Evolutionary conservation across 2,888 invertebrate species (phyloP).

Genomic region (Papilio gigon): DNA sequence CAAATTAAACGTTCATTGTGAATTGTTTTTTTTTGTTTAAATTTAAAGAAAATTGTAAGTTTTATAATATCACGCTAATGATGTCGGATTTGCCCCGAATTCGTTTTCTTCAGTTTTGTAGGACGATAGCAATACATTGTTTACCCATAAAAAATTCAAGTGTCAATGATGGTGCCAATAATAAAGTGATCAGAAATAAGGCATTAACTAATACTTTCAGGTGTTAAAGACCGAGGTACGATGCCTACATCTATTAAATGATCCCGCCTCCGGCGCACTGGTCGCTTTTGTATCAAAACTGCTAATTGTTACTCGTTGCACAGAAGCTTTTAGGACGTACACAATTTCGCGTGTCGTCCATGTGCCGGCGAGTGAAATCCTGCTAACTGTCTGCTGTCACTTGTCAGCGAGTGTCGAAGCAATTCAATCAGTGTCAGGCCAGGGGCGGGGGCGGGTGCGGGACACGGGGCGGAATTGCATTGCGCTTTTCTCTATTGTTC

Average conservation of each 20-base stretch:
- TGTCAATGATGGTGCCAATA: no score
- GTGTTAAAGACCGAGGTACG: no score
- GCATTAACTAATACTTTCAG: no score
- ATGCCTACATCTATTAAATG: no score
- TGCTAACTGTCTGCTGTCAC: slow-evolving; percentile 19
- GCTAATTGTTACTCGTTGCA: not conserved
- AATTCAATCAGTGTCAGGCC: slow-evolving; percentile 27
- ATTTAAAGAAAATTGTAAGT: no score
- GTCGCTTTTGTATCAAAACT: not conserved
- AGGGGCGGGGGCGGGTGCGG: not conserved
- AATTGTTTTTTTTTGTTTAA: no score
- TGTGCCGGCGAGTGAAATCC: slow-evolving; percentile 3
- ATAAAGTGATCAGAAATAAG: no score
- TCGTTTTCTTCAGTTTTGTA: no score
- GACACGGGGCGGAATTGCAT: not conserved
- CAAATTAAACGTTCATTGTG: not conserved
- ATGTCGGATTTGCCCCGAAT: no score
- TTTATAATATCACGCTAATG: no score
- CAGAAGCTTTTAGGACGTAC: not conserved
- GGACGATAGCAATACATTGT: no score
- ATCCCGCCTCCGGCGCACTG: not conserved
- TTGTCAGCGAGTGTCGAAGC: slow-evolving; percentile 26
- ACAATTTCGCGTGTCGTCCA: not conserved
- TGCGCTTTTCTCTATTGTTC: not conserved
- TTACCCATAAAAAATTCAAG: no score